Percentiles rank a stretch among this genome's conserved stretches.
Evolutionary conservation across 1,140 invertebrate genomes (phyloP).

Genomic region (Plutomurus gul): DNA sequence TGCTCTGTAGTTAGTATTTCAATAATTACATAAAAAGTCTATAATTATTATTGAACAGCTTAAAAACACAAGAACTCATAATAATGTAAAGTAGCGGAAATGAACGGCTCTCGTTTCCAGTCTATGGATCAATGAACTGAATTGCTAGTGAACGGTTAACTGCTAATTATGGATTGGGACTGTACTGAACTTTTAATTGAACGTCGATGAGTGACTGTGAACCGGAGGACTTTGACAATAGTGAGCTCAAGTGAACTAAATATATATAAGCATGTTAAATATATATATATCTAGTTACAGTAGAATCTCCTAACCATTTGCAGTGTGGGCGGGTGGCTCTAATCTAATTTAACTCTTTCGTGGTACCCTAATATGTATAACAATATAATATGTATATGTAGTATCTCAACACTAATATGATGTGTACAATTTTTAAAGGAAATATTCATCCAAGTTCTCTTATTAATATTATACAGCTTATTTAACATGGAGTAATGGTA

Average conservation of each 20-base stretch:
- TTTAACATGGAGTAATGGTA: too few relatives aligned
- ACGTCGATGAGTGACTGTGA: too few relatives aligned
- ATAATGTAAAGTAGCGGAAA: not conserved
- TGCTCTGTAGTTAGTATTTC: too few relatives aligned
- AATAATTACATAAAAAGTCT: too few relatives aligned
- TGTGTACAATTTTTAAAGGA: not conserved
- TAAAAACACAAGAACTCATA: slow-evolving; percentile 10
- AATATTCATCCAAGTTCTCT: not conserved
- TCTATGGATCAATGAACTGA: not conserved
- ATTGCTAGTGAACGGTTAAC: slow-evolving; percentile 2
- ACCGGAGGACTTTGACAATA: not conserved
- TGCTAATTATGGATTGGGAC: too few relatives aligned
- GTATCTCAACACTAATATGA: not conserved
- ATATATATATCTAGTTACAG: not conserved
- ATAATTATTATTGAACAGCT: not conserved
- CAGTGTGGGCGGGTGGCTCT: not conserved
- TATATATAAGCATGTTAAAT: not conserved
- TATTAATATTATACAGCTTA: not conserved
- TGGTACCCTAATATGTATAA: not conserved
- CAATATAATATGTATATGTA: not conserved
- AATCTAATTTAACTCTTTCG: not conserved
- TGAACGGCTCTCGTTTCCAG: slow-evolving; percentile 7
- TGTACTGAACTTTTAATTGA: too few relatives aligned
- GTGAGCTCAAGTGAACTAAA: not conserved
- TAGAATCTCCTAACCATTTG: not conserved